phyloP scores from a whole-genome alignment of 2,888 invertebrate species.

The Phalera bucephala region DNA sequence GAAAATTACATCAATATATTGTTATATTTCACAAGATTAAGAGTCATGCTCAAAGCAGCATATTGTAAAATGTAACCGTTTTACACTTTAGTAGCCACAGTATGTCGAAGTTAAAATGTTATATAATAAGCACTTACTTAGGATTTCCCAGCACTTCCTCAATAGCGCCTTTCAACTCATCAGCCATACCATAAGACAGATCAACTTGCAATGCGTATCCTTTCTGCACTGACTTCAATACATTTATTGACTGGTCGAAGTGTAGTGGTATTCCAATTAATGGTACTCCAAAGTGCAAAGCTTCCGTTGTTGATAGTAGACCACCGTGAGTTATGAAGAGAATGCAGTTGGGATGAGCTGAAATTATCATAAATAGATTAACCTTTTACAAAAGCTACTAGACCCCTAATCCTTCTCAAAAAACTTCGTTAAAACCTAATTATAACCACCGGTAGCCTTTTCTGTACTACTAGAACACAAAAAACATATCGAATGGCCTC shows the following conservation, averaged over 20 bases:
- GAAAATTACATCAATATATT: too few relatives aligned
- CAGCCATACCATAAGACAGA: conserved; percentile 33
- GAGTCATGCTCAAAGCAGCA: too few relatives aligned
- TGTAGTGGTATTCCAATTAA: conserved; percentile 55
- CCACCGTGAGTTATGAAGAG: conserved; percentile 59
- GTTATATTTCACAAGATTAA: too few relatives aligned
- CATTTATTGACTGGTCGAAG: conserved; percentile 52
- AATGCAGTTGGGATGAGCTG: conserved; percentile 55
- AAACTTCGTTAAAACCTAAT: too few relatives aligned
- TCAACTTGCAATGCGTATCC: conserved; percentile 47
- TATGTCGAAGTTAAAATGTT: too few relatives aligned
- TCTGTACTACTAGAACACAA: too few relatives aligned
- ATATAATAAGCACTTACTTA: conserved; percentile 45
- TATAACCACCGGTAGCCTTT: too few relatives aligned
- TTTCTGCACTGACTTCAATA: conserved; percentile 40
- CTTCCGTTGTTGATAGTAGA: conserved; percentile 48
- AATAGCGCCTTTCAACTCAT: conserved; percentile 43
- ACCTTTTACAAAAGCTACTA: background rate
- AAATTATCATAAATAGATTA: conserved; percentile 8
- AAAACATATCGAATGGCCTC: too few relatives aligned
- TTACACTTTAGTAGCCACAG: too few relatives aligned
- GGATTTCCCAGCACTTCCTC: conserved; percentile 39
- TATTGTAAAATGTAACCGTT: too few relatives aligned
- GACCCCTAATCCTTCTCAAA: too few relatives aligned
- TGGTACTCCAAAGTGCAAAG: conserved; percentile 50